Conservation (phyloP, 2,888 invertebrate genomes). For the Calameuta idolon region DNA sequence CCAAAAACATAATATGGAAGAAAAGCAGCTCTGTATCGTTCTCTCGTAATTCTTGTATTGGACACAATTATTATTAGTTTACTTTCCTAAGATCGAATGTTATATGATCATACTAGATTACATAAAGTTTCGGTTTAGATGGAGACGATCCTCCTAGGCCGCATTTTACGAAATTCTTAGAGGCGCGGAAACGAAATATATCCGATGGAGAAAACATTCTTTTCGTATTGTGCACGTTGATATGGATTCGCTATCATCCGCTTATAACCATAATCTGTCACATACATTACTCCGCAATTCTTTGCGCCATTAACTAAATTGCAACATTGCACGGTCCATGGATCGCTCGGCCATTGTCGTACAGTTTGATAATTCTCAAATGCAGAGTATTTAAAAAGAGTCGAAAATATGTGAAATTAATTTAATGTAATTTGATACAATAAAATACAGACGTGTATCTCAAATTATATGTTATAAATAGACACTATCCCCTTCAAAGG, state of each 20-base stretch:
- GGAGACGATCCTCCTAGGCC: constrained; percentile 5
- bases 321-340: not conserved
- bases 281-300: not conserved
- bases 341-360: not conserved
- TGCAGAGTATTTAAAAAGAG: constrained; percentile 6
- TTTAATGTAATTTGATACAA: constrained; percentile 40
- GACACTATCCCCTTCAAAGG: constrained; percentile 47
- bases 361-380: not conserved
- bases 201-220: not conserved
- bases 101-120: constrained; percentile 26
- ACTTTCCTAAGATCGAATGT: constrained; percentile 38
- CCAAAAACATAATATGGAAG: constrained; percentile 50
- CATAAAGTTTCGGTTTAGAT: not conserved
- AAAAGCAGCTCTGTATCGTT: constrained; percentile 30
- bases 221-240: not conserved
- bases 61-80: constrained; percentile 37
- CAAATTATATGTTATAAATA: constrained; percentile 52
- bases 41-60: constrained; percentile 16
- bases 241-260: not conserved
- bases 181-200: not conserved
- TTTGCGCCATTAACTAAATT: not conserved
- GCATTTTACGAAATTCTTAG: not conserved
- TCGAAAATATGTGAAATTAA: constrained; percentile 28
- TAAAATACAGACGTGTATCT: constrained; percentile 44
- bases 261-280: not conserved